Evolutionary conservation across 2,888 invertebrate genomes (phyloP).

Genomic region (Carpatolechia fugitivella): DNA sequence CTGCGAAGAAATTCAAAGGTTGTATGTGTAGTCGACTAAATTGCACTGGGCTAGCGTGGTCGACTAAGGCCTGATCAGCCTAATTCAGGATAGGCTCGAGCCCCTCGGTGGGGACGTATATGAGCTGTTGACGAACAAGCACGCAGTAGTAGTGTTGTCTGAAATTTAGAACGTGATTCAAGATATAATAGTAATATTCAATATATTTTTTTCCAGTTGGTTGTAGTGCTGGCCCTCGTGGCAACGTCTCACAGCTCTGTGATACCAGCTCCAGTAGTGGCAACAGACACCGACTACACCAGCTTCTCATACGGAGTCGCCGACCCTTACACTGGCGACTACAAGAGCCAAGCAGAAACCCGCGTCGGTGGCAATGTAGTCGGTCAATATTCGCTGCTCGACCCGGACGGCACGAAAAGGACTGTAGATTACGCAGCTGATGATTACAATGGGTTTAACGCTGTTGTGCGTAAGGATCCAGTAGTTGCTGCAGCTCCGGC

Average conservation of each 20-base stretch:
- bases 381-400: constrained; percentile 64
- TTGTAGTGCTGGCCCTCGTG: constrained; percentile 53
- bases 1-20: no score
- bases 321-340: constrained; percentile 58
- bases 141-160: no score
- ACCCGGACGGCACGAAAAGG: constrained; percentile 79
- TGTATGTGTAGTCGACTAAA: no score
- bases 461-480: constrained; percentile 51
- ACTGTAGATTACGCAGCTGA: constrained; percentile 77
- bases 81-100: no score
- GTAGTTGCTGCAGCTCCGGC: constrained; percentile 29
- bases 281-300: constrained; percentile 55
- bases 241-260: constrained; percentile 56
- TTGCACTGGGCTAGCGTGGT: no score
- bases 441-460: constrained; percentile 54
- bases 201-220: constrained; percentile 47
- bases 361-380: constrained; percentile 81
- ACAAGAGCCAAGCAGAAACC: constrained; percentile 75
- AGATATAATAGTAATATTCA: no score
- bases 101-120: no score
- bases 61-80: no score
- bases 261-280: constrained; percentile 41
- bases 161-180: no score
- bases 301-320: constrained; percentile 61
- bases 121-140: no score